A percentile compares a stretch with the other conserved stretches of the same genome.
Conservation (phyloP, 2,113 vertebrate species). For the Siniperca knerii region DNA sequence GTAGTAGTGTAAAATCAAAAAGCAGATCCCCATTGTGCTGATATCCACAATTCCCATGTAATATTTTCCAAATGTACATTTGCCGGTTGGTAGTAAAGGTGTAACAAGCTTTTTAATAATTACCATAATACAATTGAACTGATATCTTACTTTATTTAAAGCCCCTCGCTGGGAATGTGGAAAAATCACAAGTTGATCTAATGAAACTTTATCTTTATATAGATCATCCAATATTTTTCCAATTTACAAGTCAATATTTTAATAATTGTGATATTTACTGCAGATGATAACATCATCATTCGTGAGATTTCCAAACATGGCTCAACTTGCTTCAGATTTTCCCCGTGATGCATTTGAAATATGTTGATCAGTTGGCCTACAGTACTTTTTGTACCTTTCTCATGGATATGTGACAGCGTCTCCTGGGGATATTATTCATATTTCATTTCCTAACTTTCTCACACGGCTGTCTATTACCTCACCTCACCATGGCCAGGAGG, state of each 20-base stretch:
- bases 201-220: not conserved
- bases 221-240: not conserved
- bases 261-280: not conserved
- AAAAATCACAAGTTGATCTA: not conserved
- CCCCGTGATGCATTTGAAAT: not conserved
- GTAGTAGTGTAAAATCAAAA: not conserved
- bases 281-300: not conserved
- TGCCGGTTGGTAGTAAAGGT: not conserved
- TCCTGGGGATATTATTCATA: not conserved
- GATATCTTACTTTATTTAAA: not conserved
- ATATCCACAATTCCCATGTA: not conserved
- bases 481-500: not conserved
- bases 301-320: not conserved
- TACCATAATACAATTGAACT: not conserved
- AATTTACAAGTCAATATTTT: not conserved
- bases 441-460: not conserved
- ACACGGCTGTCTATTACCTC: not conserved
- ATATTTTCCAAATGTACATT: not conserved
- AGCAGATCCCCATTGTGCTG: not conserved
- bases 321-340: not conserved
- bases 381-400: not conserved
- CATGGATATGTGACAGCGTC: not conserved
- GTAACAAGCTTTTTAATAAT: not conserved
- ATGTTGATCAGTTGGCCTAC: not conserved
- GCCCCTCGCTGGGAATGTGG: not conserved